Conservation (phyloP, 2,888 invertebrate genomes). For the Poecilobothrus nobilitatus region DNA sequence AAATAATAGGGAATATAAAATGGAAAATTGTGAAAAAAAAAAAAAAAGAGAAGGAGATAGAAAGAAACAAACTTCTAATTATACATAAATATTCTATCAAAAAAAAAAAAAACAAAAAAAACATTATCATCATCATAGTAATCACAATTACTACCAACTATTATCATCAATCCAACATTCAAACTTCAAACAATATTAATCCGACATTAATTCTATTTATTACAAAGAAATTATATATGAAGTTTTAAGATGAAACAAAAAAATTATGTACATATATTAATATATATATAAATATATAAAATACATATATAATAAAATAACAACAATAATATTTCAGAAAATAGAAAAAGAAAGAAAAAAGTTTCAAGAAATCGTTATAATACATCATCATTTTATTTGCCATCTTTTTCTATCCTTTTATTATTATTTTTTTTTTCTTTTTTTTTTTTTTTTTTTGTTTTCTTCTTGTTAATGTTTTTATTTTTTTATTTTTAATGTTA, state of each 20-base stretch:
- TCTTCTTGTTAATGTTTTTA: not conserved
- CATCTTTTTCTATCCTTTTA: not conserved
- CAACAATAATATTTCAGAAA: too few species aligned
- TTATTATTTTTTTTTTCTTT: not conserved
- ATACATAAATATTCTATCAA: not conserved
- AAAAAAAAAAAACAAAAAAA: not conserved
- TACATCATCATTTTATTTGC: not conserved
- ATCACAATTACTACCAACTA: too few species aligned
- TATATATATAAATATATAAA: too few species aligned
- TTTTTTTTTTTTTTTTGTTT: not conserved
- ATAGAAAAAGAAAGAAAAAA: not conserved
- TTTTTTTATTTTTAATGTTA: not conserved
- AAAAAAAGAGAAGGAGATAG: not conserved
- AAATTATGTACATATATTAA: not conserved
- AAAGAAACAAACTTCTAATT: not conserved
- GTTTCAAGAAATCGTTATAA: not conserved
- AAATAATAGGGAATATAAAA: too few species aligned
- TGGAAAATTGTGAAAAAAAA: not conserved
- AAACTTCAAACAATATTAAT: conserved; percentile 5
- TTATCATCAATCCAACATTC: too few species aligned
- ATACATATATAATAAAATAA: too few species aligned
- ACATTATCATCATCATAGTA: too few species aligned
- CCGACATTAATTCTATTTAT: conserved; percentile 6
- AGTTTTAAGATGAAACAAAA: not conserved
- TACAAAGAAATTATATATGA: not conserved